phyloP scores from a whole-genome alignment of 1,140 invertebrate species.

The Radopholus similis region DNA sequence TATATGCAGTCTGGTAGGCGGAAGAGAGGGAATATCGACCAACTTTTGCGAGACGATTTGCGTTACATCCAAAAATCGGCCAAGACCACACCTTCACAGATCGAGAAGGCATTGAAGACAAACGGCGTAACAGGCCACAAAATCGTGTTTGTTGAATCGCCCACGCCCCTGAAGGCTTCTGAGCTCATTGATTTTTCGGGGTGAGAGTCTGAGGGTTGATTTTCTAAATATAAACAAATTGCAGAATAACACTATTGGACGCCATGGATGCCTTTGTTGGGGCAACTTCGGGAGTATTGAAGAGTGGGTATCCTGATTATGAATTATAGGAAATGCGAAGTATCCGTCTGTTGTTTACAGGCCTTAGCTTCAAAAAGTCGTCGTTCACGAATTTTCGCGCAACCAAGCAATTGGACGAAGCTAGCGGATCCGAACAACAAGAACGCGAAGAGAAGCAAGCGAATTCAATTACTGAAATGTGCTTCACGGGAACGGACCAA shows the following conservation, averaged over 20 bases:
- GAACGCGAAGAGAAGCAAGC: not conserved
- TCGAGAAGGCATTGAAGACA: not conserved
- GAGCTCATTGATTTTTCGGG: conserved; percentile 11
- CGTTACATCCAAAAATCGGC: not conserved
- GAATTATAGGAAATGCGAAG: no score
- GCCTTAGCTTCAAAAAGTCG: conserved; percentile 1
- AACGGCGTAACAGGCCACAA: not conserved
- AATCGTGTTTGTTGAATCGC: not conserved
- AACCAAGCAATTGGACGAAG: not conserved
- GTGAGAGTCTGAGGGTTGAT: not conserved
- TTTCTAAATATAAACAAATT: not conserved
- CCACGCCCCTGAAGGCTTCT: not conserved
- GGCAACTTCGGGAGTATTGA: conserved; percentile 26
- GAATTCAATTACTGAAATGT: conserved; percentile 26
- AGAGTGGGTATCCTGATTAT: conserved; percentile 3
- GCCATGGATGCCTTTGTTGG: conserved; percentile 26
- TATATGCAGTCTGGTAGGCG: not conserved
- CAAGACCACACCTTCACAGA: not conserved
- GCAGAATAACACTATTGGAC: conserved; percentile 1
- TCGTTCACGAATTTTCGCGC: conserved; percentile 8
- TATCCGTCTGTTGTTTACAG: conserved; percentile 3
- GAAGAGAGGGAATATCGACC: conserved; percentile 5
- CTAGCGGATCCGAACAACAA: not conserved
- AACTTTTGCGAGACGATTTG: conserved; percentile 7
- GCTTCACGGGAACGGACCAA: conserved; percentile 25